Evolutionary conservation across 53 echinoderm and acorn worm genomes (phyloP).

Genomic region (Temnopleurus reevesii): DNA sequence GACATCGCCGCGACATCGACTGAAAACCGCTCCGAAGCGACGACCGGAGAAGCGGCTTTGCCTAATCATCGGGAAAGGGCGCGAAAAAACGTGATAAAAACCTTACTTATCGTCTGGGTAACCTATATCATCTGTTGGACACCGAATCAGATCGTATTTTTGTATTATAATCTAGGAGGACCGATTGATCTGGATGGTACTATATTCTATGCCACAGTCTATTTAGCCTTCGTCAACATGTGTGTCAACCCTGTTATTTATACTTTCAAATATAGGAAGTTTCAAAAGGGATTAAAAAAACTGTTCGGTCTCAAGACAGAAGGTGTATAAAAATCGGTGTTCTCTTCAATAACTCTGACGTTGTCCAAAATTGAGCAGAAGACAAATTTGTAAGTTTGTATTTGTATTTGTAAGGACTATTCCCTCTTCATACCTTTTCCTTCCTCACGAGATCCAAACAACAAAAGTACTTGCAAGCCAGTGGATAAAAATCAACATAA

Average conservation of each 20-base stretch:
- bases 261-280: constrained; percentile 52
- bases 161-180: constrained; percentile 49
- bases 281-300: constrained; percentile 52
- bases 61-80: constrained; percentile 1
- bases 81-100: constrained; percentile 55
- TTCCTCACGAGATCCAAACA: too few relatives aligned
- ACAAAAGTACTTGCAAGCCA: too few relatives aligned
- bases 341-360: too few relatives aligned
- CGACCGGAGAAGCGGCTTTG: neutral
- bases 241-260: constrained; percentile 56
- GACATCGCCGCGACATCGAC: neutral
- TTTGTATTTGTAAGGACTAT: too few relatives aligned
- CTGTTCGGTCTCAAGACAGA: constrained; percentile 14
- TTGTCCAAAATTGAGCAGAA: too few relatives aligned
- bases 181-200: neutral
- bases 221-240: constrained; percentile 27
- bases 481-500: too few relatives aligned
- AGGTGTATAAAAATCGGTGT: neutral
- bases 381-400: too few relatives aligned
- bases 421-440: too few relatives aligned
- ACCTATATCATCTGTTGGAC: constrained; percentile 56
- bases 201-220: neutral
- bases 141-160: constrained; percentile 49
- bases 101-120: constrained; percentile 51
- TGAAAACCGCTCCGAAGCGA: neutral